These are phyloP conservation scores for Rhodophaea formosa DNA, from an alignment of 2,888 invertebrate genomes.

Conservation along the genomic window DNA sequence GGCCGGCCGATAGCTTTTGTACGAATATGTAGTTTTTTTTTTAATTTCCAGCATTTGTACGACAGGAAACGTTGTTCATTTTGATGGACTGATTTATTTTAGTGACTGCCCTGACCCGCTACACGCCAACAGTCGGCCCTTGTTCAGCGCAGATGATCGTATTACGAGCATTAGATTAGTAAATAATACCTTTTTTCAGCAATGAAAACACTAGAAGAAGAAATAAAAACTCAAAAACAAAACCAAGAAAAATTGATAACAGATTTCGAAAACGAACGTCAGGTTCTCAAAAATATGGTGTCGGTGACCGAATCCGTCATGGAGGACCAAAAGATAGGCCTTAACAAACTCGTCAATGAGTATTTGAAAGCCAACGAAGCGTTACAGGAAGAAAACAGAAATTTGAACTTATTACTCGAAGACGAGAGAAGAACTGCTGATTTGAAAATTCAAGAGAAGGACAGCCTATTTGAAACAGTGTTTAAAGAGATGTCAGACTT, in stretches of 20 bases:
- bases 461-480: constrained; percentile 34
- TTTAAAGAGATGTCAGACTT: constrained; percentile 33
- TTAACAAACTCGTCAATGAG: constrained; percentile 44
- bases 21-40: too few relatives aligned
- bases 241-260: constrained; percentile 50
- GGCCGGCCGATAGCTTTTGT: too few relatives aligned
- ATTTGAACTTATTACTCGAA: constrained; percentile 31
- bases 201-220: constrained; percentile 49
- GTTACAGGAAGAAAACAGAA: constrained; percentile 40
- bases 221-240: constrained; percentile 45
- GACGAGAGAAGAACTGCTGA: constrained; percentile 32
- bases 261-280: constrained; percentile 59
- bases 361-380: constrained; percentile 41
- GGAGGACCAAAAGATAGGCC: constrained; percentile 55
- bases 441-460: constrained; percentile 37
- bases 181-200: constrained; percentile 34
- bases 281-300: constrained; percentile 58
- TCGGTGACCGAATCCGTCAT: constrained; percentile 61
- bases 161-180: not conserved
- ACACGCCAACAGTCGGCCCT: too few relatives aligned
- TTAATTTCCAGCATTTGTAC: too few relatives aligned
- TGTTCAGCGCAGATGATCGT: too few relatives aligned
- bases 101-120: too few relatives aligned
- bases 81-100: too few relatives aligned
- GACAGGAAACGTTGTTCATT: too few relatives aligned